Conservation (phyloP, 2,888 invertebrate genomes). For the Cyclophora albipunctata region DNA sequence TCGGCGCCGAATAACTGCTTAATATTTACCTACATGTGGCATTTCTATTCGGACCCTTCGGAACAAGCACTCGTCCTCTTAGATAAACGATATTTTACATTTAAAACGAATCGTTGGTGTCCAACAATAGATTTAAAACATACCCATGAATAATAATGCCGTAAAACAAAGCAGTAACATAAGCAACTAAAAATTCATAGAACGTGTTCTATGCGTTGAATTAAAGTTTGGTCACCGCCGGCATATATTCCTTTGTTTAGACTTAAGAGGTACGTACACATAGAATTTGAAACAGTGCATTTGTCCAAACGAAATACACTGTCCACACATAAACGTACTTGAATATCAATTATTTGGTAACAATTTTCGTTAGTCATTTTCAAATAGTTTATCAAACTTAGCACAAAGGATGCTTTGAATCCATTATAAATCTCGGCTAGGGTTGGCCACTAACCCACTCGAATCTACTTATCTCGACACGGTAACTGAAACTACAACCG, state of each 20-base stretch:
- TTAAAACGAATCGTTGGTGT: constrained; percentile 9
- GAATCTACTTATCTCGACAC: too few species aligned
- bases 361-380: too few species aligned
- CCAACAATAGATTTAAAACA: constrained; percentile 24
- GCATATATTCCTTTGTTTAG: constrained; percentile 38
- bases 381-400: too few species aligned
- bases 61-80: not conserved
- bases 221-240: constrained; percentile 38
- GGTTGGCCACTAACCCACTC: too few species aligned
- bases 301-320: too few species aligned
- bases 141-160: constrained; percentile 34
- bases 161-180: constrained; percentile 39
- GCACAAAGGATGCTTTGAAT: too few species aligned
- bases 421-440: too few species aligned
- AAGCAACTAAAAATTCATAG: constrained; percentile 37
- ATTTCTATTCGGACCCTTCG: not conserved
- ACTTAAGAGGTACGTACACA: not conserved
- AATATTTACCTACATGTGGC: not conserved
- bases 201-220: constrained; percentile 41
- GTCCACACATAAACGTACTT: too few species aligned
- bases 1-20: constrained; percentile 2
- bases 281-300: not conserved
- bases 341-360: too few species aligned
- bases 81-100: constrained; percentile 13
- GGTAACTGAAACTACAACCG: too few species aligned